phyloP scores from a whole-genome alignment of 2,888 invertebrate genomes.

The Drosophila gaucha region DNA sequence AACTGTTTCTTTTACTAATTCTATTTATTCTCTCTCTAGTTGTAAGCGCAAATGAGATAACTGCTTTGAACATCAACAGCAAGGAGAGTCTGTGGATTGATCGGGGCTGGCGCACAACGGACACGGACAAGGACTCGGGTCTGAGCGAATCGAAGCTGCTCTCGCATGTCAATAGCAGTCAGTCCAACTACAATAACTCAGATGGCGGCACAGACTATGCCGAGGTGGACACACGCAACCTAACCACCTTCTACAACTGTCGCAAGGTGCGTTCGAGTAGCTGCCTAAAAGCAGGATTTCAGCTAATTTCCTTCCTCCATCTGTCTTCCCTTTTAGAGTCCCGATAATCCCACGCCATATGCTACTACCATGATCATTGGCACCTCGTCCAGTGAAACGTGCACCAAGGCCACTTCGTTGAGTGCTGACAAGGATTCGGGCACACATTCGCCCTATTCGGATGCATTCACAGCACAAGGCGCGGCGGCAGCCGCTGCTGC shows the following conservation, averaged over 20 bases:
- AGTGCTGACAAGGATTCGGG: constrained; percentile 85
- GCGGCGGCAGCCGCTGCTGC: constrained; percentile 61
- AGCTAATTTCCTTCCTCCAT: constrained; percentile 11
- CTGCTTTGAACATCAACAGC: constrained; percentile 85
- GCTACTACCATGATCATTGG: constrained; percentile 90
- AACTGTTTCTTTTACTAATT: not conserved
- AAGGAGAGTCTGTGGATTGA: constrained; percentile 90
- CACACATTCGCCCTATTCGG: constrained; percentile 84
- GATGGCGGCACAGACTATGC: constrained; percentile 88
- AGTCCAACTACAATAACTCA: constrained; percentile 84
- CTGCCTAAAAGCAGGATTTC: not conserved
- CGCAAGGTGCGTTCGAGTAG: constrained; percentile 85
- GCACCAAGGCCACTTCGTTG: constrained; percentile 84
- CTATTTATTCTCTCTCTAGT: constrained; percentile 58
- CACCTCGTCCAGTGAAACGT: constrained; percentile 83
- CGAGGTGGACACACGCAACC: constrained; percentile 88
- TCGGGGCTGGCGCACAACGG: constrained; percentile 88
- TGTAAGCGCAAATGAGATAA: constrained; percentile 85
- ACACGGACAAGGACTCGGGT: constrained; percentile 87
- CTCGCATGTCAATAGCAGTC: constrained; percentile 85
- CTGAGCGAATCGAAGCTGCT: constrained; percentile 87
- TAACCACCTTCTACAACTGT: constrained; percentile 90
- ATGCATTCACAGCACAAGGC: constrained; percentile 78
- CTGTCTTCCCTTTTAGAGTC: constrained; percentile 83
- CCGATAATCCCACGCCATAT: constrained; percentile 89